Conservation (phyloP, 2,797 vertebrate species). For the Silurus lanzhouensis region DNA sequence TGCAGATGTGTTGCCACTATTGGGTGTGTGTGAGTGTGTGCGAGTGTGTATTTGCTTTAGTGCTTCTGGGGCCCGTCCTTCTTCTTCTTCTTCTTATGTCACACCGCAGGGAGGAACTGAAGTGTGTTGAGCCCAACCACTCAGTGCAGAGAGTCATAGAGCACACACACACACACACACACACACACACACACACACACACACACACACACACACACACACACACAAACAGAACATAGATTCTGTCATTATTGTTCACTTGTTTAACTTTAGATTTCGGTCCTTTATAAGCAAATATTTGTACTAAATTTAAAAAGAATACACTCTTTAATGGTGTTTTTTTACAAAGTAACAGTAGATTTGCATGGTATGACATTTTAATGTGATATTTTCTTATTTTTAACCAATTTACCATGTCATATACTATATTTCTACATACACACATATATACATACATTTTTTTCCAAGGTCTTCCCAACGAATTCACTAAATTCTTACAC, state of each 20-base stretch:
- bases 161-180: slow-evolving; percentile 11
- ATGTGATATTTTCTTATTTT: neutral
- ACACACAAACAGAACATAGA: neutral
- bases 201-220: neutral
- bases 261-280: neutral
- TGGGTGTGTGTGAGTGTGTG: slow-evolving; percentile 26
- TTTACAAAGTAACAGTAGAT: neutral
- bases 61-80: slow-evolving; percentile 36
- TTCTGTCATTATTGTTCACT: neutral
- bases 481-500: neutral
- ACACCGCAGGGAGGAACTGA: slow-evolving; percentile 51
- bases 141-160: slow-evolving; percentile 46
- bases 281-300: neutral
- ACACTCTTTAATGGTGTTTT: neutral
- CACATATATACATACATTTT: neutral
- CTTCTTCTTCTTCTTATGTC: slow-evolving; percentile 37
- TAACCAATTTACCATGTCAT: neutral
- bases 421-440: neutral
- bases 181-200: slow-evolving; percentile 25
- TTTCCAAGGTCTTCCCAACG: neutral
- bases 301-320: too few species aligned
- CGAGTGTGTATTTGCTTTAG: slow-evolving; percentile 24
- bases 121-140: slow-evolving; percentile 37
- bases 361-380: neutral
- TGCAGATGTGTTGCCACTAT: neutral